phyloP scores from a whole-genome alignment of 1,140 invertebrate species.

The Mya arenaria region DNA sequence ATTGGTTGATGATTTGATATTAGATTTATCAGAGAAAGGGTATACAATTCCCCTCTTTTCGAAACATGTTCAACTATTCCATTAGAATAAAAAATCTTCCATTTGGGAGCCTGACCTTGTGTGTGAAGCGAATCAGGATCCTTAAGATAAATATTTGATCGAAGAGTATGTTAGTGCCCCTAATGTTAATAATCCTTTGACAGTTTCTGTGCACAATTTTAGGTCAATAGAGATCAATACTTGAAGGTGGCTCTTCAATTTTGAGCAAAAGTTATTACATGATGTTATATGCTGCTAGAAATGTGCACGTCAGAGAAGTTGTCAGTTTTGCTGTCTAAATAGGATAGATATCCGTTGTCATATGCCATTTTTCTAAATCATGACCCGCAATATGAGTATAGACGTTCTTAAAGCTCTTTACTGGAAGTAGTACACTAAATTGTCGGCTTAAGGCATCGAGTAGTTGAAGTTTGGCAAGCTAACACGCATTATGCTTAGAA shows the following conservation, averaged over 20 bases:
- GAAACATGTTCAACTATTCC: neutral
- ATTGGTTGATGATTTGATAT: neutral
- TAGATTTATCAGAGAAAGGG: neutral
- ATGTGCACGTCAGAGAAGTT: neutral
- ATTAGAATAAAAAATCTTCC: neutral
- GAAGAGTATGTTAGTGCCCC: no score
- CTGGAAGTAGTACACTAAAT: no score
- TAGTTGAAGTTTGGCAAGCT: neutral
- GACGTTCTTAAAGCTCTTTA: no score
- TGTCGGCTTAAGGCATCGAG: neutral
- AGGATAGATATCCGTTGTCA: neutral
- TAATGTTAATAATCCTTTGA: no score
- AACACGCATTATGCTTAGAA: neutral
- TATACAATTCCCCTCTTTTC: neutral
- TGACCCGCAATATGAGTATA: conserved; percentile 1
- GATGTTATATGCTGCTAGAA: no score
- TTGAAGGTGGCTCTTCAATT: no score
- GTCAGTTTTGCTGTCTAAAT: conserved; percentile 1
- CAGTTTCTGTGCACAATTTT: no score
- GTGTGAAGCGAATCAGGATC: neutral
- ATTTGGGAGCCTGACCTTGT: neutral
- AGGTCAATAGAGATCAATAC: no score
- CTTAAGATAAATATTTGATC: neutral
- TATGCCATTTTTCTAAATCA: neutral
- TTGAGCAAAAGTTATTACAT: no score